Percentiles rank a stretch among this genome's conserved stretches.
These are phyloP conservation scores for Troides aeacus DNA, from an alignment of 2,888 invertebrate species.

Conservation along the genomic window DNA sequence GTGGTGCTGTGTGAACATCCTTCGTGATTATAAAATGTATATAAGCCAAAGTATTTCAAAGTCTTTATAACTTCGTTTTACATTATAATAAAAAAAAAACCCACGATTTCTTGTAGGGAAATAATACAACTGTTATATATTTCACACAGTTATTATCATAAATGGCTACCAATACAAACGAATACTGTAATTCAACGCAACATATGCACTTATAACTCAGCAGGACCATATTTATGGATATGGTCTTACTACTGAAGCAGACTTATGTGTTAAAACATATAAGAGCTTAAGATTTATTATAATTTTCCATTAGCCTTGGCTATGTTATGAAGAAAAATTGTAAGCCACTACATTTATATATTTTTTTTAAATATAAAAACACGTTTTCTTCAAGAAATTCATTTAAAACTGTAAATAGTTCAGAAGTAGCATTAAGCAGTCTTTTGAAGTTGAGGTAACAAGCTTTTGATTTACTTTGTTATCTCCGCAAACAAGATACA, in stretches of 20 bases:
- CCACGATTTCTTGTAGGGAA: no score
- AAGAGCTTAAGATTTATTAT: conserved; percentile 16
- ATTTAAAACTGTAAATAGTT: conserved; percentile 7
- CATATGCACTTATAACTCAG: neutral
- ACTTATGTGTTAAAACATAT: neutral
- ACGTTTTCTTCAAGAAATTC: neutral
- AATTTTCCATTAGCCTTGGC: conserved; percentile 10
- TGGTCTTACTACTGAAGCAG: neutral
- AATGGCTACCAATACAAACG: neutral
- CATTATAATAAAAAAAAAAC: no score
- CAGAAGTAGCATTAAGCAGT: conserved; percentile 6
- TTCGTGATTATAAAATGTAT: no score
- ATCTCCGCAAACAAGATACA: neutral
- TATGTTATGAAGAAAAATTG: neutral
- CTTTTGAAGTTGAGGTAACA: neutral
- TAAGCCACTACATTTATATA: neutral
- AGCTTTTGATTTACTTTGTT: conserved; percentile 5
- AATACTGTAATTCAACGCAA: neutral
- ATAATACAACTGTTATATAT: neutral
- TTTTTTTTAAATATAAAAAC: neutral
- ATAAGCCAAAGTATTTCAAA: no score
- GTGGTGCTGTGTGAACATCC: neutral
- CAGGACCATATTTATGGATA: neutral
- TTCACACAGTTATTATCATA: neutral
- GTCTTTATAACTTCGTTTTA: no score